phyloP scores from a whole-genome alignment of 2,797 vertebrate genomes.

The Melanotaenia boesemani region DNA sequence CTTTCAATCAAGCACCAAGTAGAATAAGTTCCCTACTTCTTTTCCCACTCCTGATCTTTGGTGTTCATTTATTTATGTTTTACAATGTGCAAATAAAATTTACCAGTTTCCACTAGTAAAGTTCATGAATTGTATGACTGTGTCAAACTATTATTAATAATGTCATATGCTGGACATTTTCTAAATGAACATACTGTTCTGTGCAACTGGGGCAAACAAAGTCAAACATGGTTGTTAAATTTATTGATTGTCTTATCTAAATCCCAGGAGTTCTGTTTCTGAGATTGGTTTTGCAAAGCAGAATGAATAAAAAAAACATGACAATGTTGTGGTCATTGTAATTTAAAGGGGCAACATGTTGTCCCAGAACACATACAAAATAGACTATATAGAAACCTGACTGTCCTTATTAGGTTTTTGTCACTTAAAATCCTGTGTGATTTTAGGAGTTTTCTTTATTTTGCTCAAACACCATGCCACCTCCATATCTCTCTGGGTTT shows the following conservation, averaged over 20 bases:
- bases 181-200: conserved; percentile 4
- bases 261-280: background rate
- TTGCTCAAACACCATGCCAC: conserved; percentile 55
- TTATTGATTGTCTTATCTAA: conserved; percentile 1
- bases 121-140: conserved; percentile 6
- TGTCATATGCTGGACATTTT: conserved; percentile 3
- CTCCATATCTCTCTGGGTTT: conserved; percentile 67
- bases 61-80: background rate
- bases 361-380: background rate
- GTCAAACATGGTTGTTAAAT: background rate
- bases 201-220: background rate
- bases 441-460: conserved; percentile 32
- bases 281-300: conserved; percentile 21
- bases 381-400: background rate
- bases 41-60: conserved; percentile 45
- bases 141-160: conserved; percentile 1
- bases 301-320: background rate
- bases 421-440: background rate
- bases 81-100: conserved; percentile 5
- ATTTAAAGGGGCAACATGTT: background rate
- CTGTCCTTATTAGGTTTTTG: conserved; percentile 12
- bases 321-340: background rate
- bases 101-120: background rate
- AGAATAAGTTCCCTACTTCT: conserved; percentile 57
- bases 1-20: conserved; percentile 56